Evolutionary conservation across 1,140 invertebrate genomes (phyloP).

Genomic region (Zaprionus camerounensis): DNA sequence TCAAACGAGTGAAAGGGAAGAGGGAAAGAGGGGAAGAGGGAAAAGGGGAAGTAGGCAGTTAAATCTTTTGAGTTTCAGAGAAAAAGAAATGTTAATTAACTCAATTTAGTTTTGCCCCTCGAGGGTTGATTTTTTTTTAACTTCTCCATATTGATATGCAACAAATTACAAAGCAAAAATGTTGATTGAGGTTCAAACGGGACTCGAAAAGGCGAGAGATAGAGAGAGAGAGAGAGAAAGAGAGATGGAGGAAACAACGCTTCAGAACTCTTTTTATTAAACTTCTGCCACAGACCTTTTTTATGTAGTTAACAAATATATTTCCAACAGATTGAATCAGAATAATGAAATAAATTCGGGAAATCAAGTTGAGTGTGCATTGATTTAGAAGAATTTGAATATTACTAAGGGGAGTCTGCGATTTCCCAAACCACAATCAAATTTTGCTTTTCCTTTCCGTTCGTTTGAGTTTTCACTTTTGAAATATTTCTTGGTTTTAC

Average conservation of each 20-base stretch:
- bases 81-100: conserved; percentile 7
- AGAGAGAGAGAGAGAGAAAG: neutral
- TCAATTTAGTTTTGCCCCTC: conserved; percentile 2
- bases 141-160: conserved; percentile 7
- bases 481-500: too few species aligned
- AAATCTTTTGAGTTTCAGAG: conserved; percentile 5
- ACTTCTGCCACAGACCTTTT: neutral
- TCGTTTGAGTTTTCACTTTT: neutral
- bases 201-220: neutral
- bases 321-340: conserved; percentile 10
- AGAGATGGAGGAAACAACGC: neutral
- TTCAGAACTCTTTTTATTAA: neutral
- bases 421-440: too few species aligned
- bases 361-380: conserved; percentile 1
- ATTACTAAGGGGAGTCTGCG: neutral
- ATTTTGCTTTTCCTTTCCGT: too few species aligned
- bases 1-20: neutral
- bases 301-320: neutral
- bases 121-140: neutral
- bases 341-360: neutral
- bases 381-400: neutral
- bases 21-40: neutral
- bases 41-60: conserved; percentile 1
- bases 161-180: conserved; percentile 9
- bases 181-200: neutral